Conservation (phyloP, 2,888 invertebrate genomes). For the Cataglyphis cursor region DNA sequence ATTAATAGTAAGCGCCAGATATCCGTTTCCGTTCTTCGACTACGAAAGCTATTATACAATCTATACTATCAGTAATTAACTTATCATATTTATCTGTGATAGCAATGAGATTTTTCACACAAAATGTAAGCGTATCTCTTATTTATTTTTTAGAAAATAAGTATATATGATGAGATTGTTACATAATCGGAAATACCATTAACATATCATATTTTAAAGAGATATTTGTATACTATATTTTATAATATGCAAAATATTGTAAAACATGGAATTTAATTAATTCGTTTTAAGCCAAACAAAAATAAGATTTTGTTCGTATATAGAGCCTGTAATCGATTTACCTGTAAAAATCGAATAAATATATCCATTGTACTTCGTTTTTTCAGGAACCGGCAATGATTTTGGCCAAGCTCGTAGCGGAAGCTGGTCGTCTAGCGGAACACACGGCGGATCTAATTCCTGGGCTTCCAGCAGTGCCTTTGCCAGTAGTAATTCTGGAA, state of each 20-base stretch:
- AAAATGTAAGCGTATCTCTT: not conserved
- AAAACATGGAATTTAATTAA: not conserved
- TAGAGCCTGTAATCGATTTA: not conserved
- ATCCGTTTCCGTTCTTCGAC: constrained; percentile 57
- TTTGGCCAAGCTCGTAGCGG: constrained; percentile 35
- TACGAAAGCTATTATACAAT: constrained; percentile 17
- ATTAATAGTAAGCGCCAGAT: constrained; percentile 59
- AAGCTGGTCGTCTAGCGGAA: constrained; percentile 57
- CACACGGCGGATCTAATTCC: constrained; percentile 44
- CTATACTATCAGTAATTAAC: constrained; percentile 10
- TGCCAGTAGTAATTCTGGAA: constrained; percentile 62
- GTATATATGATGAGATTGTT: not conserved
- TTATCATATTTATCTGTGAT: constrained; percentile 19
- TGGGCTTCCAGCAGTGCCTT: constrained; percentile 69
- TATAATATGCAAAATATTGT: not conserved
- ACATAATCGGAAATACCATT: not conserved
- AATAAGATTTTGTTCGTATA: not conserved
- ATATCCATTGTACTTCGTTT: not conserved
- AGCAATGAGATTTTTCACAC: not conserved
- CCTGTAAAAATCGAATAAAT: constrained; percentile 17
- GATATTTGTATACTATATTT: constrained; percentile 10
- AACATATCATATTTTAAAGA: not conserved
- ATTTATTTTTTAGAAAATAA: not conserved
- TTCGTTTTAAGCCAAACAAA: not conserved
- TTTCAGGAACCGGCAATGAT: constrained; percentile 15